These are phyloP conservation scores for Dascyllus trimaculatus DNA, from an alignment of 2,113 vertebrate genomes.

Conservation along the genomic window DNA sequence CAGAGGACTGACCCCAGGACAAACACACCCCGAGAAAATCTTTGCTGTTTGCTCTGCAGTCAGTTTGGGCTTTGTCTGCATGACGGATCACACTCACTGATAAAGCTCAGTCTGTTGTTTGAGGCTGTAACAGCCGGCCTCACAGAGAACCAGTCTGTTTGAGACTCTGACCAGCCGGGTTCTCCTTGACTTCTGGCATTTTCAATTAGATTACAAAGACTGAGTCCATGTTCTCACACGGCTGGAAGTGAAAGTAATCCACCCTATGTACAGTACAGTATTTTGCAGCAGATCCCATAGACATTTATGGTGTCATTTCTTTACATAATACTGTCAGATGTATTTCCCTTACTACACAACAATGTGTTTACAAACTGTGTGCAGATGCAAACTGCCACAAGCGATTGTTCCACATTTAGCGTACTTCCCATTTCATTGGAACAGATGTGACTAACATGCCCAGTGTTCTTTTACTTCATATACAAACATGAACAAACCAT, in stretches of 20 bases:
- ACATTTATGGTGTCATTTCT: background rate
- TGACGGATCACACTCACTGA: conserved; percentile 6
- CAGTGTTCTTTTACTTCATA: background rate
- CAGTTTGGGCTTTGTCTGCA: conserved; percentile 20
- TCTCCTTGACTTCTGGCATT: conserved; percentile 28
- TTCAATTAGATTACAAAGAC: conserved; percentile 25
- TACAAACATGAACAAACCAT: conserved; percentile 19
- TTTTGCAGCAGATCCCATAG: background rate
- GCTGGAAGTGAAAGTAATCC: background rate
- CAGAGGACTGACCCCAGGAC: conserved; percentile 26
- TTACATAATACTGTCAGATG: background rate
- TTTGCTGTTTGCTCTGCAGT: conserved; percentile 35
- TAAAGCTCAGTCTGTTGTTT: conserved; percentile 33
- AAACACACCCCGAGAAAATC: conserved; percentile 37
- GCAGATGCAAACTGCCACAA: background rate
- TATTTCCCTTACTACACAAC: background rate
- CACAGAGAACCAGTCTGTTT: conserved; percentile 7
- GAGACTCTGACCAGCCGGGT: conserved; percentile 9
- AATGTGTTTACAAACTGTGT: background rate
- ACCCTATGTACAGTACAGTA: too few relatives aligned
- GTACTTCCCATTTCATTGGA: conserved; percentile 34
- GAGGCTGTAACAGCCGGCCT: conserved; percentile 8
- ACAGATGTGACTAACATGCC: conserved; percentile 14
- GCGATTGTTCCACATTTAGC: conserved; percentile 27
- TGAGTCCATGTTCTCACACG: conserved; percentile 1